A percentile compares a stretch with the other conserved stretches of the same genome.
These are phyloP conservation scores for Planiliza haematocheilus DNA, from an alignment of 2,113 vertebrate species.

Conservation along the genomic window DNA sequence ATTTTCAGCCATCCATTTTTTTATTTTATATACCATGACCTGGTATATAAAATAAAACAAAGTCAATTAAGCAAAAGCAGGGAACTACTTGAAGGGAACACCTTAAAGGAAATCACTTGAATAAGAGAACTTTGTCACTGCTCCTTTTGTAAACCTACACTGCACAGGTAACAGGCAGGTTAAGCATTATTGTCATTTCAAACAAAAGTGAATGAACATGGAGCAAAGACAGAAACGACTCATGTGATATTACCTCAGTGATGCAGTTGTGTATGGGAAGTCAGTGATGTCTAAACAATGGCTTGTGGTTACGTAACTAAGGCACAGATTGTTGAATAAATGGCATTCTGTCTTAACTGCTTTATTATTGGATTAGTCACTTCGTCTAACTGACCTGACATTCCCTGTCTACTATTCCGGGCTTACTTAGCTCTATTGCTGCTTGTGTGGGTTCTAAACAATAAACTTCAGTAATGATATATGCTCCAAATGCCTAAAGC, in stretches of 20 bases:
- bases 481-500: too few species aligned
- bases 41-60: too few species aligned
- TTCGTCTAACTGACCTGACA: slow-evolving; percentile 23
- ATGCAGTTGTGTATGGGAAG: slow-evolving; percentile 3
- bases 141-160: too few species aligned
- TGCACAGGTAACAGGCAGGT: not conserved
- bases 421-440: not conserved
- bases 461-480: not conserved
- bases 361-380: slow-evolving; percentile 32
- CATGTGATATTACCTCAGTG: not conserved
- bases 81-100: too few species aligned
- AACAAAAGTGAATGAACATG: slow-evolving; percentile 14
- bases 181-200: too few species aligned
- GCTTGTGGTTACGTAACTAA: slow-evolving; percentile 23
- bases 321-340: slow-evolving; percentile 30
- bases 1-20: too few species aligned
- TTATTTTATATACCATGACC: too few species aligned
- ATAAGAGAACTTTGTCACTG: not conserved
- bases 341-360: slow-evolving; percentile 23
- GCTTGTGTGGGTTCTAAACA: slow-evolving; percentile 3
- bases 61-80: too few species aligned
- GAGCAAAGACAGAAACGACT: slow-evolving; percentile 13
- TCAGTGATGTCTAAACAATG: slow-evolving; percentile 19
- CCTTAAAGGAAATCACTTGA: not conserved
- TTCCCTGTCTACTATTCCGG: slow-evolving; percentile 21